Percentiles rank a stretch among this genome's conserved stretches.
phyloP scores from a whole-genome alignment of 2,888 invertebrate species.

The Trimorus sp. region DNA sequence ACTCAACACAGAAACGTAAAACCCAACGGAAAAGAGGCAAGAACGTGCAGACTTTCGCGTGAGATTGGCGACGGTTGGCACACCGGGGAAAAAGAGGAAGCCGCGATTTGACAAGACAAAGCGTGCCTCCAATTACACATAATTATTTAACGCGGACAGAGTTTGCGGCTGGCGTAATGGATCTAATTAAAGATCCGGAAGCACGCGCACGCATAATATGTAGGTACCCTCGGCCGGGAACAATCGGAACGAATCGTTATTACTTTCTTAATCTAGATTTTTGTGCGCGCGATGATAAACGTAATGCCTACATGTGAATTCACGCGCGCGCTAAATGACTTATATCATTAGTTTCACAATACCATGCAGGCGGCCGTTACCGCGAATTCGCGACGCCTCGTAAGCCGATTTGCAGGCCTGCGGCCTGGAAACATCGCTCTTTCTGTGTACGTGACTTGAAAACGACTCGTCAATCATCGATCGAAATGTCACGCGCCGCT shows the following conservation, averaged over 20 bases:
- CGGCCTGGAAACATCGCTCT: slow-evolving; percentile 30
- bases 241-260: slow-evolving; percentile 66
- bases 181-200: slow-evolving; percentile 61
- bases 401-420: slow-evolving; percentile 45
- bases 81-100: not conserved
- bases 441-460: slow-evolving; percentile 42
- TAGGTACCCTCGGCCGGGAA: slow-evolving; percentile 42
- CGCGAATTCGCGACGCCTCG: slow-evolving; percentile 30
- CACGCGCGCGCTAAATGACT: slow-evolving; percentile 59
- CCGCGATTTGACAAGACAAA: slow-evolving; percentile 27
- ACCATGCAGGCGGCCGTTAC: slow-evolving; percentile 35
- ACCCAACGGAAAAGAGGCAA: no score
- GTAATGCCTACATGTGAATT: slow-evolving; percentile 61
- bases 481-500: slow-evolving; percentile 44
- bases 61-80: not conserved
- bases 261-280: slow-evolving; percentile 63
- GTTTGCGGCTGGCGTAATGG: slow-evolving; percentile 33
- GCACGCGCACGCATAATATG: slow-evolving; percentile 52
- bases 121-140: slow-evolving; percentile 28
- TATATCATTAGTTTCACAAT: slow-evolving; percentile 49
- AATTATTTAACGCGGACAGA: slow-evolving; percentile 47
- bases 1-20: slow-evolving; percentile 3
- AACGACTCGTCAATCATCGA: slow-evolving; percentile 36
- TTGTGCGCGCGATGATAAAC: slow-evolving; percentile 45
- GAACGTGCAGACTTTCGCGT: no score